These are phyloP conservation scores for Ciconia nigra DNA, from an alignment of 2,797 vertebrate species.

Conservation along the genomic window DNA sequence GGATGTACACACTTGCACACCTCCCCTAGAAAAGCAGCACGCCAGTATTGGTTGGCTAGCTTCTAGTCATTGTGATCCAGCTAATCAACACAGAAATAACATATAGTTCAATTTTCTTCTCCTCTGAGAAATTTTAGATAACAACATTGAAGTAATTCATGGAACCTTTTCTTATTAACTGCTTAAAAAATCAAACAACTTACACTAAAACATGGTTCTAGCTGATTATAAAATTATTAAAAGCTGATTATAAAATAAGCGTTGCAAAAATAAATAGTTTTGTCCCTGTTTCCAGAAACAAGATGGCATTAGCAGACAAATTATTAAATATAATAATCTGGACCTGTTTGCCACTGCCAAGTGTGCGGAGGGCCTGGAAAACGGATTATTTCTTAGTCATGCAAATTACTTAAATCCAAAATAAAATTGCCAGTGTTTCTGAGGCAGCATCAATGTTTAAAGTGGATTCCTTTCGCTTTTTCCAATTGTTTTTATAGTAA, in stretches of 20 bases:
- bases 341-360: background rate
- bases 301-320: background rate
- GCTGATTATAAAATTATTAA: background rate
- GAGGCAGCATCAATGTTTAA: background rate
- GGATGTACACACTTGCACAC: background rate
- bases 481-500: background rate
- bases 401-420: background rate
- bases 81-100: background rate
- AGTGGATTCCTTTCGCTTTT: background rate
- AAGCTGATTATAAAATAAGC: background rate
- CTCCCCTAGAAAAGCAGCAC: background rate
- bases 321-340: background rate
- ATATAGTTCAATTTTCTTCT: background rate
- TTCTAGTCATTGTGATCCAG: background rate
- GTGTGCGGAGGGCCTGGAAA: background rate
- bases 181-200: background rate
- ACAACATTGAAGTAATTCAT: background rate
- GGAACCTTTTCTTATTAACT: background rate
- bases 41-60: background rate
- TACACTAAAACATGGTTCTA: background rate
- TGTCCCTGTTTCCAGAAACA: background rate
- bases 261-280: slow-evolving; percentile 8
- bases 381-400: background rate
- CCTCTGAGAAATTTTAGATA: background rate
- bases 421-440: background rate